Conservation (phyloP, 2,888 invertebrate species). For the Nemapogon koenigi region DNA sequence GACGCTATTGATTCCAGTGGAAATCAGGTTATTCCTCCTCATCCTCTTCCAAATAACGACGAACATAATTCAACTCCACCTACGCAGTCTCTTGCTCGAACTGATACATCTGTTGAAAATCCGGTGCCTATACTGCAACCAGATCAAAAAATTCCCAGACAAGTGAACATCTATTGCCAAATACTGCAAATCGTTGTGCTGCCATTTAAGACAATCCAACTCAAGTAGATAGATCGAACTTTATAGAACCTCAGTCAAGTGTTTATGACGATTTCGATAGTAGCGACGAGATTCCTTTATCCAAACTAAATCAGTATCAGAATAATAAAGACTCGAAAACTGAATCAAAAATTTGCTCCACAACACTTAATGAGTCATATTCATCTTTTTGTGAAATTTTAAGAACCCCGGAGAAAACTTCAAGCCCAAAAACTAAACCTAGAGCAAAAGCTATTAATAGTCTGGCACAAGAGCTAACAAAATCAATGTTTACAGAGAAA, state of each 20-base stretch:
- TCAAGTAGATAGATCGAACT: slow-evolving; percentile 4
- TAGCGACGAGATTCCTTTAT: slow-evolving; percentile 8
- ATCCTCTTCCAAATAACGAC: slow-evolving; percentile 1
- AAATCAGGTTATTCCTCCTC: too few species aligned
- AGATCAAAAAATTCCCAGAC: slow-evolving; percentile 5
- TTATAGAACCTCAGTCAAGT: not conserved
- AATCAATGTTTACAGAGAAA: slow-evolving; percentile 9
- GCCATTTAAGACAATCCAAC: not conserved
- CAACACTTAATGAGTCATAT: slow-evolving; percentile 9
- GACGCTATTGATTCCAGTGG: slow-evolving; percentile 3
- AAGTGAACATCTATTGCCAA: slow-evolving; percentile 9
- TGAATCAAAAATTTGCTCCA: not conserved
- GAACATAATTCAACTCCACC: slow-evolving; percentile 2
- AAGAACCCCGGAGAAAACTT: slow-evolving; percentile 9
- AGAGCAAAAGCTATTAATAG: slow-evolving; percentile 10
- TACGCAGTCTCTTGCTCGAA: not conserved
- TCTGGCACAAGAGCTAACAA: slow-evolving; percentile 10
- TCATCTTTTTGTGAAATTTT: slow-evolving; percentile 6
- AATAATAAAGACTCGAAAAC: not conserved
- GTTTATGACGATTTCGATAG: slow-evolving; percentile 10
- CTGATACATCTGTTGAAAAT: not conserved
- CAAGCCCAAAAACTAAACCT: slow-evolving; percentile 8
- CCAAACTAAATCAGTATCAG: slow-evolving; percentile 5
- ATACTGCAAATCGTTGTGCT: slow-evolving; percentile 8
- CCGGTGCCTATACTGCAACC: slow-evolving; percentile 7